Conservation (phyloP, 2,888 invertebrate species). For the Crioceris asparagi region DNA sequence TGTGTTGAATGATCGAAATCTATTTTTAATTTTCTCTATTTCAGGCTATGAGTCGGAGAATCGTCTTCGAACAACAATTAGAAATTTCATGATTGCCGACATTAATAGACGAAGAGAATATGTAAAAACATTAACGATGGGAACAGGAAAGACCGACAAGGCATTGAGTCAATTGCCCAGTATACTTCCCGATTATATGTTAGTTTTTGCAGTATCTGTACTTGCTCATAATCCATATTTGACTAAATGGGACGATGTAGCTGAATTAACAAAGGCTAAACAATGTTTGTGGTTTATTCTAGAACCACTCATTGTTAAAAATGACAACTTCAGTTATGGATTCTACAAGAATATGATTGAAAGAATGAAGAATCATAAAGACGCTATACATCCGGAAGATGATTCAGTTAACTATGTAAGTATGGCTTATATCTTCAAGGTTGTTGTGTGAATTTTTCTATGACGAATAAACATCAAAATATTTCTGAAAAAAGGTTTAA, state of each 20-base stretch:
- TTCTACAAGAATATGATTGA: conserved; percentile 92
- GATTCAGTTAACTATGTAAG: conserved; percentile 73
- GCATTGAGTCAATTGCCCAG: conserved; percentile 69
- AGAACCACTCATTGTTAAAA: conserved; percentile 86
- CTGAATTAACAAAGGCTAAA: conserved; percentile 66
- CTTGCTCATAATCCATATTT: conserved; percentile 87
- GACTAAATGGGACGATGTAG: conserved; percentile 62
- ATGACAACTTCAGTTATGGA: conserved; percentile 88
- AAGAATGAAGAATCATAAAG: conserved; percentile 89
- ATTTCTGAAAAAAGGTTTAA: too few species aligned
- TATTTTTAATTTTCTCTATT: too few species aligned
- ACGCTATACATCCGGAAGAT: conserved; percentile 74
- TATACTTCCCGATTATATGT: conserved; percentile 92
- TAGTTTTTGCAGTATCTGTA: conserved; percentile 93
- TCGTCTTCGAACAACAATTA: conserved; percentile 55
- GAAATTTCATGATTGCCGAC: conserved; percentile 79
- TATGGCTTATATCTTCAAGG: conserved; percentile 14
- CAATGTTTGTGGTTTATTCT: conserved; percentile 89
- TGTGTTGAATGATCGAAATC: too few species aligned
- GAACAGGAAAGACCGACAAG: conserved; percentile 53
- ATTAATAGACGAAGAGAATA: conserved; percentile 84
- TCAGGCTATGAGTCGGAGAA: conserved; percentile 66
- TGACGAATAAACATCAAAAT: too few species aligned
- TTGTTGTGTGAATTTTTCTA: too few species aligned
- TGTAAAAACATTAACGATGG: conserved; percentile 71